These are phyloP conservation scores for Podarcis lilfordi DNA, from an alignment of 2,797 vertebrate species.

Conservation along the genomic window DNA sequence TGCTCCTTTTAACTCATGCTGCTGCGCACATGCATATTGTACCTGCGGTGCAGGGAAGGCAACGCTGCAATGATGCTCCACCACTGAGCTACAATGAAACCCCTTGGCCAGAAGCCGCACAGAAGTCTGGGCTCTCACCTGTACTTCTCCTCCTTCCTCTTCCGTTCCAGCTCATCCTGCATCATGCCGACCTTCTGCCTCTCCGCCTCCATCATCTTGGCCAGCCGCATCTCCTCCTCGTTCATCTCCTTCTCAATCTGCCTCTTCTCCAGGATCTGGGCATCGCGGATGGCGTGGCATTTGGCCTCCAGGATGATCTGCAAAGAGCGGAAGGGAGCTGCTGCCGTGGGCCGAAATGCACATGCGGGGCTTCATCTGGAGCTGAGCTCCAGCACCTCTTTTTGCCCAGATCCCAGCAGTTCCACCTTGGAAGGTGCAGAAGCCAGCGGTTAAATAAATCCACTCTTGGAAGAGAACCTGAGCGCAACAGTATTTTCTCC, in stretches of 20 bases:
- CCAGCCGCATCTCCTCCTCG: slow-evolving; percentile 86
- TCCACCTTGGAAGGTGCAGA: not conserved
- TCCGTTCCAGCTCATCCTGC: slow-evolving; percentile 79
- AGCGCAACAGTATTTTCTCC: too few relatives aligned
- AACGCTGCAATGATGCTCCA: too few relatives aligned
- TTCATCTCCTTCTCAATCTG: slow-evolving; percentile 79
- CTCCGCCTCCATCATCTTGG: slow-evolving; percentile 88
- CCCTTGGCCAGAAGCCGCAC: accelerated
- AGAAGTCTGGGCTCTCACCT: slow-evolving; percentile 66
- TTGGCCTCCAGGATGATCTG: slow-evolving; percentile 87
- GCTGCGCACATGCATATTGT: not conserved
- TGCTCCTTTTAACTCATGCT: too few relatives aligned
- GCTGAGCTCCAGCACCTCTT: not conserved
- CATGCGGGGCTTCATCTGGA: not conserved
- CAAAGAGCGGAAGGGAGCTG: not conserved
- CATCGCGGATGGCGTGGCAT: slow-evolving; percentile 87
- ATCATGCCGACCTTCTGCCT: slow-evolving; percentile 78
- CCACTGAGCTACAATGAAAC: too few relatives aligned
- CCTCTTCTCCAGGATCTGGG: slow-evolving; percentile 88
- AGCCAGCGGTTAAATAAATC: too few relatives aligned
- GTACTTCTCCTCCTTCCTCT: slow-evolving; percentile 80
- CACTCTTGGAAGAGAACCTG: not conserved
- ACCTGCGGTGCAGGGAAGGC: too few relatives aligned
- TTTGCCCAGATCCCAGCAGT: too few relatives aligned
- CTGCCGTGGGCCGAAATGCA: not conserved